Evolutionary conservation across 2,113 vertebrate genomes (phyloP).

Genomic region (Corythornis vintsioides): DNA sequence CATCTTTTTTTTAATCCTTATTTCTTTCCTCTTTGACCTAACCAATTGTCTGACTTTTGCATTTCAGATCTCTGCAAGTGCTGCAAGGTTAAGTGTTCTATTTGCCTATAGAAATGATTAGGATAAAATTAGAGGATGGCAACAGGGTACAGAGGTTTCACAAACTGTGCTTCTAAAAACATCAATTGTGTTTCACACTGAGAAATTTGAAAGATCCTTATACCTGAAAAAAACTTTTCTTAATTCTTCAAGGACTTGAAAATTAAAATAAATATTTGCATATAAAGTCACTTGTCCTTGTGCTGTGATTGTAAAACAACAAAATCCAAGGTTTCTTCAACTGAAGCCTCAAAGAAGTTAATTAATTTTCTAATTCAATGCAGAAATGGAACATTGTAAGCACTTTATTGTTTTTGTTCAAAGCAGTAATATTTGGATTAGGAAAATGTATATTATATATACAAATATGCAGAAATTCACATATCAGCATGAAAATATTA

Average conservation of each 20-base stretch:
- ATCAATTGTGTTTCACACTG: background rate
- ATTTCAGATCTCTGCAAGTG: background rate
- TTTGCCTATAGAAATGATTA: background rate
- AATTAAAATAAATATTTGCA: background rate
- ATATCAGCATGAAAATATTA: background rate
- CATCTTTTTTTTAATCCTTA: background rate
- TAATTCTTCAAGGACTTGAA: background rate
- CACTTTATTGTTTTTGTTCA: background rate
- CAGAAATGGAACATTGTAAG: background rate
- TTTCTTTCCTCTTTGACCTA: background rate
- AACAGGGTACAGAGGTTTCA: background rate
- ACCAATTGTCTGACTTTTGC: background rate
- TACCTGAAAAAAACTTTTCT: background rate
- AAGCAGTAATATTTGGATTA: background rate
- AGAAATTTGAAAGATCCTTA: background rate
- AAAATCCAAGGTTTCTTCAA: background rate
- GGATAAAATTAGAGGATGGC: background rate
- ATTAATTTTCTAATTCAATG: background rate
- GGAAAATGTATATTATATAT: background rate
- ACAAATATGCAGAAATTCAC: background rate
- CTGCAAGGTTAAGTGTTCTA: background rate
- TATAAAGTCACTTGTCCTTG: background rate
- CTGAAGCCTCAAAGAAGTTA: background rate
- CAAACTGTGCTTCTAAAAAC: background rate
- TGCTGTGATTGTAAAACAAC: background rate